Conservation (phyloP, 2,113 vertebrate species). For the Triplophysa tibetana region DNA sequence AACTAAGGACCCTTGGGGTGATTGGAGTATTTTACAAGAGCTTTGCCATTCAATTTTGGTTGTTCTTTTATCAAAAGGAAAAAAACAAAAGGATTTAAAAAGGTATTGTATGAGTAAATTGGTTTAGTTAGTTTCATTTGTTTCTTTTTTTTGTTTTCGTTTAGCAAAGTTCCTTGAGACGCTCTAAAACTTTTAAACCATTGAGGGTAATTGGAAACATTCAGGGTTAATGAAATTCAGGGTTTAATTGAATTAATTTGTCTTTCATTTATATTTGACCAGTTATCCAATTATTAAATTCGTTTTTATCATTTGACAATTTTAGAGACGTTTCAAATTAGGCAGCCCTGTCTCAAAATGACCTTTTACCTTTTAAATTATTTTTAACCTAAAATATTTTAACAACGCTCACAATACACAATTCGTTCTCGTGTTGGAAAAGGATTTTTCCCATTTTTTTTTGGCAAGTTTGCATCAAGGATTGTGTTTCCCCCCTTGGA, state of each 20-base stretch:
- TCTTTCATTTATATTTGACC: not conserved
- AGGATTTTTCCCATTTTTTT: not conserved
- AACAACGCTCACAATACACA: not conserved
- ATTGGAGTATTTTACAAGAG: slow-evolving; percentile 58
- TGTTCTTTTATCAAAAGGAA: slow-evolving; percentile 65
- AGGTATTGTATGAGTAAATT: slow-evolving; percentile 60
- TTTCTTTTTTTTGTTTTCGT: slow-evolving; percentile 10
- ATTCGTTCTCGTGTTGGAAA: not conserved
- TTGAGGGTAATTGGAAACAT: slow-evolving; percentile 1
- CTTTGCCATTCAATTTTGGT: slow-evolving; percentile 58
- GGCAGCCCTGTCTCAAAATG: not conserved
- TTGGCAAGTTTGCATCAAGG: slow-evolving; percentile 21
- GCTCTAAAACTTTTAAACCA: slow-evolving; percentile 14
- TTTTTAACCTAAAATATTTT: not conserved
- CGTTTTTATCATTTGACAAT: not conserved
- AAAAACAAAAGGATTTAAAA: slow-evolving; percentile 63
- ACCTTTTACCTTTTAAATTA: too few relatives aligned
- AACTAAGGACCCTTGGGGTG: slow-evolving; percentile 60
- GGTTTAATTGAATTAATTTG: not conserved
- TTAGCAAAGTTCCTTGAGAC: not conserved
- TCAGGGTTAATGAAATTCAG: not conserved
- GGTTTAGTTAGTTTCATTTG: slow-evolving; percentile 48
- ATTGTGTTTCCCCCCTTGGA: slow-evolving; percentile 12
- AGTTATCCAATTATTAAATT: not conserved
- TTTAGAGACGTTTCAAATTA: not conserved